These are phyloP conservation scores for Euspilapteryx auroguttella DNA, from an alignment of 2,888 invertebrate genomes.

Conservation along the genomic window DNA sequence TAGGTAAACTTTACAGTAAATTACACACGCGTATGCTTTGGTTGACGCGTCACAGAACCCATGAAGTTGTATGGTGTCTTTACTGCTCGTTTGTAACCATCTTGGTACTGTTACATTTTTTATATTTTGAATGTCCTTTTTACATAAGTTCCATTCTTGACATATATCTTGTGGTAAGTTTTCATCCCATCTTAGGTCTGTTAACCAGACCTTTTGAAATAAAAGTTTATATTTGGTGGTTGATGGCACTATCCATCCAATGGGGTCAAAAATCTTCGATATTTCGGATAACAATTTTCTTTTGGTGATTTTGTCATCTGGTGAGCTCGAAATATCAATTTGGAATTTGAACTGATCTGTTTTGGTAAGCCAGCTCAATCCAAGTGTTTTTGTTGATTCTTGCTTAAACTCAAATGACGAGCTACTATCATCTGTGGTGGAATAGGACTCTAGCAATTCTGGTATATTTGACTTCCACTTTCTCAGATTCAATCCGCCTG, in stretches of 20 bases:
- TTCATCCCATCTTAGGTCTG: constrained; percentile 2
- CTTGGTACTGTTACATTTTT: neutral
- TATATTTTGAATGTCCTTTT: constrained; percentile 1
- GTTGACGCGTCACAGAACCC: constrained; percentile 2
- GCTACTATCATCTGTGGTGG: no score
- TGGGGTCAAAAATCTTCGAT: constrained; percentile 3
- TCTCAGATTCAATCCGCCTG: no score
- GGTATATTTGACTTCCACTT: no score
- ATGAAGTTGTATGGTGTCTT: constrained; percentile 1
- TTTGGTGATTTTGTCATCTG: neutral
- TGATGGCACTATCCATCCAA: constrained; percentile 2
- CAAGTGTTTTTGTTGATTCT: no score
- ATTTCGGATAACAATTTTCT: no score
- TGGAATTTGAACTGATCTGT: neutral
- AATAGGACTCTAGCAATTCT: no score
- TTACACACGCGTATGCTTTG: constrained; percentile 2
- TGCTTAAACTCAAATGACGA: no score
- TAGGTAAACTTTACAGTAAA: neutral
- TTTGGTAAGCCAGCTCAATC: constrained; percentile 1
- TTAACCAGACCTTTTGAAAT: constrained; percentile 3
- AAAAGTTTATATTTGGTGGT: constrained; percentile 3
- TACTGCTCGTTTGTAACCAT: constrained; percentile 1
- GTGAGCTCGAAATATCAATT: neutral
- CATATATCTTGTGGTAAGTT: neutral
- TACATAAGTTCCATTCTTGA: constrained; percentile 1